Evolutionary conservation across 2,888 invertebrate species (phyloP), one percentile per base, ranked within the genome.

Genomic region (Leptinotarsa juncta): DNA sequence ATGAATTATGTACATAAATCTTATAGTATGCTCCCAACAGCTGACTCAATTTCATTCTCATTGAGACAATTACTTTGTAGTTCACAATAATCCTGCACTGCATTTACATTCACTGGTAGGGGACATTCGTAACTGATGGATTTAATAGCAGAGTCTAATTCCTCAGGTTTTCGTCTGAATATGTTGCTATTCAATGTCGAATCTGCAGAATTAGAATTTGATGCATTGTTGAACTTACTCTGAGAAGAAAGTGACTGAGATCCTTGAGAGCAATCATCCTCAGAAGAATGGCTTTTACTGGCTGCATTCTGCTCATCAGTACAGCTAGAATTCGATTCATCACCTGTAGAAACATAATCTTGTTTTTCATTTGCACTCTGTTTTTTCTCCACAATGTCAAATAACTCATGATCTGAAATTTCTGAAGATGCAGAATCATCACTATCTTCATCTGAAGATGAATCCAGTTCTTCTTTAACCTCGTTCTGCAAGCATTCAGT

Each of bases 11-110:
- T 70, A 74, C 69, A 73, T 65, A 72, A 62, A 65, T 72, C 70
- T 67, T 78, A 79, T 65, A 79, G 76, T 49, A 88, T 88, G 78
- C 87, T 88, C 74, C 87, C 88, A 49, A 88, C 88, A 26, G 88
- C 88, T 65, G 86, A 86, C 75, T 87, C 87, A n/a, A 88, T 85
- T 77, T 88, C 88, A 60, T 85, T 85, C 70, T 86, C 86, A 74
- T 87, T 88, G 57, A 86, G 79, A 76, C 81, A 81, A 49, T 83
- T 84, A 71, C 81, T 78, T 55, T 84, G 84, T 74, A 86, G 75
- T 32, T 85, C 85, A 70, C 84, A 82, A 70, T 81, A 82, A 65
- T 83, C 82, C 26, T 81, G 81, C 23, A 80, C 82, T 51, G 82
- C 81, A 42, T 74, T 80, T 10, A 79, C 69, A 67, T 80, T 76